Conservation (phyloP, 2,888 invertebrate genomes). For the Acronicta leporina region DNA sequence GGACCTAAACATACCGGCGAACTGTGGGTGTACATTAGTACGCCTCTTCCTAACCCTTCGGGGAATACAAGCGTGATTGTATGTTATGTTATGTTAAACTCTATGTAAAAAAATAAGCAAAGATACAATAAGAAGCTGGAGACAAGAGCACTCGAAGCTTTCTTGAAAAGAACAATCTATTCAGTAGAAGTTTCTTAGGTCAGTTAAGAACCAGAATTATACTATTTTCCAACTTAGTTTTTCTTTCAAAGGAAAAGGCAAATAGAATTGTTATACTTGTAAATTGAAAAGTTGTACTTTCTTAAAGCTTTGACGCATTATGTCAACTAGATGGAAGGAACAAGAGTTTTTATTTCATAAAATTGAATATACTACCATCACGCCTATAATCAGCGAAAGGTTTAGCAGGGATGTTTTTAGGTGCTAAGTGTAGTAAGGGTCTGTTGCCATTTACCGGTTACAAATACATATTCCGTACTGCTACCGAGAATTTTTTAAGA, state of each 20-base stretch:
- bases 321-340: not conserved
- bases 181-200: conserved; percentile 39
- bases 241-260: conserved; percentile 15
- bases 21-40: too few relatives aligned
- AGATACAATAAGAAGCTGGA: conserved; percentile 16
- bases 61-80: too few relatives aligned
- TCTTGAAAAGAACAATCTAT: conserved; percentile 32
- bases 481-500: too few relatives aligned
- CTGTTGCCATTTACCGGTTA: too few relatives aligned
- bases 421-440: too few relatives aligned
- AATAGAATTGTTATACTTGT: conserved; percentile 16
- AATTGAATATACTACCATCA: not conserved
- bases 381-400: too few relatives aligned
- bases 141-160: conserved; percentile 11
- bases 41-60: too few relatives aligned
- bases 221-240: conserved; percentile 28
- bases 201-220: conserved; percentile 31
- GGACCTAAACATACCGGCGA: too few relatives aligned
- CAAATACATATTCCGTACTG: too few relatives aligned
- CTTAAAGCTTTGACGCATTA: conserved; percentile 17
- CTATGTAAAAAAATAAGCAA: conserved; percentile 10
- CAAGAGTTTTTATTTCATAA: not conserved
- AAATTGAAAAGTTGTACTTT: conserved; percentile 31
- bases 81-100: not conserved
- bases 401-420: too few relatives aligned